Evolutionary conservation across 2,113 vertebrate genomes (phyloP).

Genomic region (Phocoena phocoena): DNA sequence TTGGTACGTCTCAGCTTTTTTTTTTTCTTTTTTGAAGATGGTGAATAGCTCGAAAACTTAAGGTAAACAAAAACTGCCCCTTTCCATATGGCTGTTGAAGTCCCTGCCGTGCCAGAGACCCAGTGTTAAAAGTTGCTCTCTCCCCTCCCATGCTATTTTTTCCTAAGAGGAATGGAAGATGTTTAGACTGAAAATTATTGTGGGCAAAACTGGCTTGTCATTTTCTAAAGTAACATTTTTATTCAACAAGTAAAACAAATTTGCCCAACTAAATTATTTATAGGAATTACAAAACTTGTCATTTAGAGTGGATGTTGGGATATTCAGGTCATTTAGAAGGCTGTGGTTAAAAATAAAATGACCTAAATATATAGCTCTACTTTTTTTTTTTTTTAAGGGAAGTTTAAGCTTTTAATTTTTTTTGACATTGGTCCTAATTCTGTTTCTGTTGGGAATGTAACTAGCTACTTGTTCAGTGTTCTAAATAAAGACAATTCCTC

Average conservation of each 20-base stretch:
- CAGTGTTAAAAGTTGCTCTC: not conserved
- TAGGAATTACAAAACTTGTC: slow-evolving; percentile 75
- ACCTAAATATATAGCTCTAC: slow-evolving; percentile 77
- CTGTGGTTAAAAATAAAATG: slow-evolving; percentile 79
- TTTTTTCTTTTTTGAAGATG: not conserved
- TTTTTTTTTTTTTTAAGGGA: slow-evolving; percentile 62
- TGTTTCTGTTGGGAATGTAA: slow-evolving; percentile 49
- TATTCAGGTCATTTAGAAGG: slow-evolving; percentile 78
- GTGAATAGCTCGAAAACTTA: not conserved
- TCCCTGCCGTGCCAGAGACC: not conserved
- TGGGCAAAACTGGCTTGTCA: slow-evolving; percentile 52
- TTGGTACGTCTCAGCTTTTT: not conserved
- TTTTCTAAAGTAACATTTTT: slow-evolving; percentile 70
- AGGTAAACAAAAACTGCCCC: not conserved
- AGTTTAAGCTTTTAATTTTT: slow-evolving; percentile 71
- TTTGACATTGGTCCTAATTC: slow-evolving; percentile 70
- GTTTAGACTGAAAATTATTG: slow-evolving; percentile 38
- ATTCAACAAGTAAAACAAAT: slow-evolving; percentile 71
- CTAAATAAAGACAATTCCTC: slow-evolving; percentile 42
- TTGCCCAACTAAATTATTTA: slow-evolving; percentile 73
- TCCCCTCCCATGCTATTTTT: not conserved
- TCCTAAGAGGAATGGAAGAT: not conserved
- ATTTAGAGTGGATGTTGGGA: slow-evolving; percentile 70
- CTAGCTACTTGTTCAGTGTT: slow-evolving; percentile 40
- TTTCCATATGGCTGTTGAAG: not conserved